phyloP scores from a whole-genome alignment of 2,113 vertebrate species.

The Engystomops pustulosus region DNA sequence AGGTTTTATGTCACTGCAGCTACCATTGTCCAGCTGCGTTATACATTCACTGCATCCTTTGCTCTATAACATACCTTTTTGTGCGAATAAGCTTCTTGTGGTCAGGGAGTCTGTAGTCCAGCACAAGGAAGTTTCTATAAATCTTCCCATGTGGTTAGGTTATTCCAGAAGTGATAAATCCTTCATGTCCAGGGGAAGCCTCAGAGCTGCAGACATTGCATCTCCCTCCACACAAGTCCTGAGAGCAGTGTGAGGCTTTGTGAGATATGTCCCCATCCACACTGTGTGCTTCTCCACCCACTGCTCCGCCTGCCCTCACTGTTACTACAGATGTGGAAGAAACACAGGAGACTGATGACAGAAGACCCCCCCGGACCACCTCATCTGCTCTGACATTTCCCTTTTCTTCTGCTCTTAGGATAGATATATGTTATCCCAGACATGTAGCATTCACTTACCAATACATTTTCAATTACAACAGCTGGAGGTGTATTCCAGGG shows the following conservation, averaged over 20 bases:
- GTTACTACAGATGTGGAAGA: too few relatives aligned
- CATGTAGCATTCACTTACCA: too few relatives aligned
- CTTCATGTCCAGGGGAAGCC: background rate
- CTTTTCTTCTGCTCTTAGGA: too few relatives aligned
- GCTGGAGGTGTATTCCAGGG: too few relatives aligned
- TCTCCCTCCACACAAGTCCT: background rate
- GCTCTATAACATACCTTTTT: background rate
- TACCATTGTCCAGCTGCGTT: background rate
- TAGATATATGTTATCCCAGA: too few relatives aligned
- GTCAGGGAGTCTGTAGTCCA: background rate
- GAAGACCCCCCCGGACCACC: too few relatives aligned
- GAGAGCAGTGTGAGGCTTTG: too few relatives aligned
- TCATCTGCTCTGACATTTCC: too few relatives aligned
- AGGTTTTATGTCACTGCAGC: too few relatives aligned
- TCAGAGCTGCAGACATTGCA: background rate
- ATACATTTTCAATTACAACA: too few relatives aligned
- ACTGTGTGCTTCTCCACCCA: conserved; percentile 1
- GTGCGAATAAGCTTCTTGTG: background rate
- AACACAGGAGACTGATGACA: too few relatives aligned
- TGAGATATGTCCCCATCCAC: background rate
- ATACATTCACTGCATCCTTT: background rate
- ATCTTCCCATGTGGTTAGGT: background rate
- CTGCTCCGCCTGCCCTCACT: background rate
- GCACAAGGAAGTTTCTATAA: background rate
- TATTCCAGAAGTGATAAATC: background rate